Percentiles rank a stretch among this genome's conserved stretches.
phyloP scores from a whole-genome alignment of 2,888 invertebrate species.

The Arctia plantaginis region DNA sequence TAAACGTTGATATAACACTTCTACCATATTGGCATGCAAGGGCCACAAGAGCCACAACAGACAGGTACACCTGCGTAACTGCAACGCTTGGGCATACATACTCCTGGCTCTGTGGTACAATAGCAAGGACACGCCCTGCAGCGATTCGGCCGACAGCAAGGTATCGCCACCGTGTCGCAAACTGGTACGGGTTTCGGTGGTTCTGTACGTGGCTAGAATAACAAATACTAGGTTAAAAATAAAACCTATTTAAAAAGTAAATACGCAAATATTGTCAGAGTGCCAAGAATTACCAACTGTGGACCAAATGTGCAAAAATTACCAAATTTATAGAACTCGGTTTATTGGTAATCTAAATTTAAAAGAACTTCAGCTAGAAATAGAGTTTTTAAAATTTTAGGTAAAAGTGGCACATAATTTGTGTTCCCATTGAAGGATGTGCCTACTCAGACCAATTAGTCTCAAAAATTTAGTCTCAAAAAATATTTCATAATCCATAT shows the following conservation, averaged over 20 bases:
- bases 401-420: background rate
- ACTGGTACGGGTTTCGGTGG: slow-evolving; percentile 59
- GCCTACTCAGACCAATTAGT: background rate
- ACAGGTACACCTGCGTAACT: slow-evolving; percentile 79
- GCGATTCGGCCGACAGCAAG: slow-evolving; percentile 82
- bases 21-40: slow-evolving; percentile 82
- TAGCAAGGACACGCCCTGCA: slow-evolving; percentile 87
- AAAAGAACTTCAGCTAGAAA: background rate
- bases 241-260: slow-evolving; percentile 28
- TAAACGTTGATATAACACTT: background rate
- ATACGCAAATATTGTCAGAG: slow-evolving; percentile 38
- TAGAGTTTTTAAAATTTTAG: background rate
- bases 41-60: slow-evolving; percentile 72
- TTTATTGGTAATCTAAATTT: slow-evolving; percentile 25
- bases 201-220: slow-evolving; percentile 21
- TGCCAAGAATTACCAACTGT: slow-evolving; percentile 43
- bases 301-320: slow-evolving; percentile 29
- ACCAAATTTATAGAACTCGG: slow-evolving; percentile 33
- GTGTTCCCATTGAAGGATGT: background rate
- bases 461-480: background rate
- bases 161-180: slow-evolving; percentile 79
- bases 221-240: slow-evolving; percentile 25
- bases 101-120: slow-evolving; percentile 77
- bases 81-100: slow-evolving; percentile 76
- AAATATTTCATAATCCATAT: background rate